A percentile compares a stretch with the other conserved stretches of the same genome.
These are phyloP conservation scores for Gobionotothen gibberifrons DNA, from an alignment of 2,797 vertebrate species.

Conservation along the genomic window DNA sequence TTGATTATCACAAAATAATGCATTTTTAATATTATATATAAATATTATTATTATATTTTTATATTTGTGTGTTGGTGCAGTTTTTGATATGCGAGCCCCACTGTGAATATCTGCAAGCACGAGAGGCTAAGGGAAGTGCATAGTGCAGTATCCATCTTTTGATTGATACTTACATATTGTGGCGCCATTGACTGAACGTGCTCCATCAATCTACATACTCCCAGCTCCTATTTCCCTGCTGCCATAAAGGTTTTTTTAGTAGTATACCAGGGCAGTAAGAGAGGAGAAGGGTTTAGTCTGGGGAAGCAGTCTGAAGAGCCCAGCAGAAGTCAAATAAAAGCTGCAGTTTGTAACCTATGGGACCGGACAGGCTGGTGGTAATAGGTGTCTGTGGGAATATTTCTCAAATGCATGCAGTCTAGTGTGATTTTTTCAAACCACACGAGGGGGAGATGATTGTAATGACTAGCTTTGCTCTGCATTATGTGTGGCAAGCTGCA, in stretches of 20 bases:
- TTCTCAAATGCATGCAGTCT: not conserved
- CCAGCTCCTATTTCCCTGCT: conserved; percentile 29
- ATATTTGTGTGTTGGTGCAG: not conserved
- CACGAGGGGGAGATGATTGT: not conserved
- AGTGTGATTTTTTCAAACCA: not conserved
- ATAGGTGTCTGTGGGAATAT: conserved; percentile 1
- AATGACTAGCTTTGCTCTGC: not conserved
- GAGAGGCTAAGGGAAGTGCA: not conserved
- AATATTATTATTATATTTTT: too few species aligned
- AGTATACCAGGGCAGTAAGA: conserved; percentile 7
- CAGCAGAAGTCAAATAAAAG: conserved; percentile 47
- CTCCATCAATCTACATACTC: conserved; percentile 18
- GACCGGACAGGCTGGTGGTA: conserved; percentile 1
- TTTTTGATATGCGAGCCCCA: not conserved
- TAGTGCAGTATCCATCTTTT: conserved; percentile 19
- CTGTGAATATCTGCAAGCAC: conserved; percentile 14
- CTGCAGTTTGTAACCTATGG: conserved; percentile 24
- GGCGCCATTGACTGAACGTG: conserved; percentile 14
- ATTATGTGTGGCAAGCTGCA: not conserved
- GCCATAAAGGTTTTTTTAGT: conserved; percentile 27
- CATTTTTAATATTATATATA: not conserved
- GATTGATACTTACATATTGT: conserved; percentile 49
- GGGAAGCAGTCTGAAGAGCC: conserved; percentile 33
- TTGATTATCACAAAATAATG: conserved; percentile 4
- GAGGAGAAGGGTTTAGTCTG: conserved; percentile 13